Conservation (phyloP, 2,113 vertebrate species). For the Nycticryphes semicollaris region DNA sequence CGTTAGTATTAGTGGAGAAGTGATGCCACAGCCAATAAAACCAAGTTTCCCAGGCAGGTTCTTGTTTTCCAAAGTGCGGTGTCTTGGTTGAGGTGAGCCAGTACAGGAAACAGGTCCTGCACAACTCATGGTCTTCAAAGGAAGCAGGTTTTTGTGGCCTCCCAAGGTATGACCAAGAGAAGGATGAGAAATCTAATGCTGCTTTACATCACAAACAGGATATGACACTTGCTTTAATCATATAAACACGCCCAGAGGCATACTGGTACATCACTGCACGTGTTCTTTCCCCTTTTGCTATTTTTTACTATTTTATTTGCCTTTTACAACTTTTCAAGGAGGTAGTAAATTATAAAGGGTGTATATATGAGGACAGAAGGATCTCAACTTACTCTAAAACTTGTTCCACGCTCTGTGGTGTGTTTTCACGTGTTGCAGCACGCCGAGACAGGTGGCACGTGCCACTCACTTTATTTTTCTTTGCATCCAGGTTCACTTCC, state of each 20-base stretch:
- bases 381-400: not conserved
- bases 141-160: not conserved
- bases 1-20: not conserved
- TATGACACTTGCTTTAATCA: slow-evolving; percentile 36
- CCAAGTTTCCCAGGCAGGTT: not conserved
- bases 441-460: not conserved
- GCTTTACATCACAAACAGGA: slow-evolving; percentile 10
- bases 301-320: not conserved
- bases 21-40: not conserved
- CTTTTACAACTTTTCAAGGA: not conserved
- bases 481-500: slow-evolving; percentile 85
- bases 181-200: slow-evolving; percentile 19
- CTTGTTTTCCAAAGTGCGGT: not conserved
- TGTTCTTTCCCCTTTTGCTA: not conserved
- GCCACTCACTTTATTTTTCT: not conserved
- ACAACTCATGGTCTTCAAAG: not conserved
- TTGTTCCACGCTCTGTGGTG: not conserved
- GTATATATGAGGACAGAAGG: not conserved
- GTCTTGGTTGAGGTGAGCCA: not conserved
- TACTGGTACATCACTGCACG: not conserved
- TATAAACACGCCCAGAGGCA: not conserved
- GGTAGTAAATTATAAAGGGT: not conserved
- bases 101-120: not conserved
- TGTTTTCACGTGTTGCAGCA: not conserved
- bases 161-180: not conserved